Conservation (phyloP, 2,113 vertebrate genomes). For the Laticauda laticaudata region DNA sequence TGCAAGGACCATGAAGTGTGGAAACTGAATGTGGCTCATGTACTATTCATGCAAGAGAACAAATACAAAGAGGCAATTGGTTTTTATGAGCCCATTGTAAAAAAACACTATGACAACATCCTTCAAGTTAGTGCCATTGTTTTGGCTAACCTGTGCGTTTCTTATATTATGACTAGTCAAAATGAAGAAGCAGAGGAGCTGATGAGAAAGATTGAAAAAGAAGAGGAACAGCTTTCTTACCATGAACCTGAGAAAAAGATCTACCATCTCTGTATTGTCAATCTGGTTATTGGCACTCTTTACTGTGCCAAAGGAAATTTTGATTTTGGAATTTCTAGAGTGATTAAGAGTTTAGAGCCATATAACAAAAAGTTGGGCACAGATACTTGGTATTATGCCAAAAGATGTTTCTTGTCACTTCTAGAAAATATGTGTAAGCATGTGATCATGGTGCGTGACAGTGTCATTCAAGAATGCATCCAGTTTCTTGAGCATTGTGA, state of each 20-base stretch:
- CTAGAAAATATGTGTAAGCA: constrained; percentile 97
- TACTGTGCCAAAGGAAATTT: constrained; percentile 97
- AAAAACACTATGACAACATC: constrained; percentile 91
- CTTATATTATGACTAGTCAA: constrained; percentile 94
- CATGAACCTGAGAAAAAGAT: constrained; percentile 88
- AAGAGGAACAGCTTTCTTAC: constrained; percentile 91
- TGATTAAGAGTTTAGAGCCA: constrained; percentile 95
- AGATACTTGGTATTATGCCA: constrained; percentile 96
- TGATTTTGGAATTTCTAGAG: constrained; percentile 93
- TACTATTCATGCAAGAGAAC: constrained; percentile 95
- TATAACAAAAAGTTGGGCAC: constrained; percentile 95
- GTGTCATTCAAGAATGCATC: constrained; percentile 84
- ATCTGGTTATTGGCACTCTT: constrained; percentile 95
- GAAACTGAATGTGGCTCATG: constrained; percentile 94
- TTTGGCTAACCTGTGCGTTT: constrained; percentile 93
- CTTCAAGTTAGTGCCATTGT: constrained; percentile 91
- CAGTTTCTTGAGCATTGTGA: constrained; percentile 95
- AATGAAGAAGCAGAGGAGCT: constrained; percentile 95
- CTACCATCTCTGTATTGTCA: constrained; percentile 96
- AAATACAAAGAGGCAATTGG: constrained; percentile 94
- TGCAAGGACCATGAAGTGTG: constrained; percentile 91
- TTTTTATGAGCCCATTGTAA: constrained; percentile 95
- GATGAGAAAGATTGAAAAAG: constrained; percentile 96
- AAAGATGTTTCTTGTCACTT: constrained; percentile 92
- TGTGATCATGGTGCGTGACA: constrained; percentile 85